A percentile compares a stretch with the other conserved stretches of the same genome.
Evolutionary conservation across 2,888 invertebrate genomes (phyloP).

Genomic region (Diogma glabrata): DNA sequence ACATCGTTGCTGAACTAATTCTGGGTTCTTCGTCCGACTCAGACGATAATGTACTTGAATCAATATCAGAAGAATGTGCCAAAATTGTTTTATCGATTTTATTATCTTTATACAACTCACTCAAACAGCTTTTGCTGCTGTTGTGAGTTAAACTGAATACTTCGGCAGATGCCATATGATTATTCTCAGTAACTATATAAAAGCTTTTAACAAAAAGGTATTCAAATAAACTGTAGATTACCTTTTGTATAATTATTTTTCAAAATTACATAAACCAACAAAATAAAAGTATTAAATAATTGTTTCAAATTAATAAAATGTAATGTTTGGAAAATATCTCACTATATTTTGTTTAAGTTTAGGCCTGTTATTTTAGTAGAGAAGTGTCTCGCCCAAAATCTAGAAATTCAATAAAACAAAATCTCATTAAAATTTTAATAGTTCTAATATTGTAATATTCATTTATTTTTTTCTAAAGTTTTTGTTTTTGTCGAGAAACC

Average conservation of each 20-base stretch:
- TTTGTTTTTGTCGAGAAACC: too few species aligned
- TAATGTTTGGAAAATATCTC: too few species aligned
- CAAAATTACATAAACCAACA: conserved; percentile 20
- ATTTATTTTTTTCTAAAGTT: too few species aligned
- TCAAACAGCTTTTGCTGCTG: conserved; percentile 2
- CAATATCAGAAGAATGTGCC: conserved; percentile 16
- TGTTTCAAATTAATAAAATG: too few species aligned
- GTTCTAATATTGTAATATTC: too few species aligned
- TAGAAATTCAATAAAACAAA: conserved; percentile 23
- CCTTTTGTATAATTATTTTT: conserved; percentile 14
- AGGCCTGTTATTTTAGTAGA: conserved; percentile 24
- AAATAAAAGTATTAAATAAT: too few species aligned
- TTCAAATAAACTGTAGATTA: too few species aligned
- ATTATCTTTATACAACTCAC: conserved; percentile 11
- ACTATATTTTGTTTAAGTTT: too few species aligned
- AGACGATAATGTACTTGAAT: conserved; percentile 13
- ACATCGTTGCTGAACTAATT: conserved; percentile 21
- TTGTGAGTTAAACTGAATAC: conserved; percentile 18
- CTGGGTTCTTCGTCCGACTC: conserved; percentile 17
- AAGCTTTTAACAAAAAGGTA: neutral
- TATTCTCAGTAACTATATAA: conserved; percentile 11
- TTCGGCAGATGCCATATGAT: conserved; percentile 27
- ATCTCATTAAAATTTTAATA: too few species aligned
- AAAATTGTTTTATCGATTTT: conserved; percentile 16
- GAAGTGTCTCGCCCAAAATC: conserved; percentile 29